Evolutionary conservation across 2,888 invertebrate species (phyloP).

Genomic region (Spisula subtruncata): DNA sequence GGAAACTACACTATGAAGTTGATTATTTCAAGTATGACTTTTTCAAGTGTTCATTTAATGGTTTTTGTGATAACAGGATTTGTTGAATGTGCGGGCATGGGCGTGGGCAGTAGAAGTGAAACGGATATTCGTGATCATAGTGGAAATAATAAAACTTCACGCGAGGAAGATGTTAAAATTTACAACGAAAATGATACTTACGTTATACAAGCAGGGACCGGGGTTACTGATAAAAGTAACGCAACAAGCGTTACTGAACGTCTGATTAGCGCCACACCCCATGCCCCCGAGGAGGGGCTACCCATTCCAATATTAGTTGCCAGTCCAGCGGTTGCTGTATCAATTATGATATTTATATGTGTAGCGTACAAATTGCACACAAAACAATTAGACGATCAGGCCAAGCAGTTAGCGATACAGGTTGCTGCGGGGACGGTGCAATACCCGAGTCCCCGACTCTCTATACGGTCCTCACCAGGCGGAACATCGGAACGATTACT

Average conservation of each 20-base stretch:
- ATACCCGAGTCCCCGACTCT: constrained; percentile 47
- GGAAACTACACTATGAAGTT: not conserved
- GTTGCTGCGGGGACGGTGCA: constrained; percentile 74
- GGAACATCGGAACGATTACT: constrained; percentile 16
- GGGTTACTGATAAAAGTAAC: not conserved
- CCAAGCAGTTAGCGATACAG: constrained; percentile 79
- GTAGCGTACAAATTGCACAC: constrained; percentile 82
- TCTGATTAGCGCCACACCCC: not conserved
- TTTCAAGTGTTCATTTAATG: not conserved
- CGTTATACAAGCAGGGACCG: not conserved
- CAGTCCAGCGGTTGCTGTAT: constrained; percentile 81
- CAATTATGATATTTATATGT: constrained; percentile 82
- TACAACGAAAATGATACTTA: not conserved
- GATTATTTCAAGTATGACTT: not conserved
- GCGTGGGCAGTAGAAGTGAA: not conserved
- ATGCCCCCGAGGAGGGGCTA: constrained; percentile 35
- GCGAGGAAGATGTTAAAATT: not conserved
- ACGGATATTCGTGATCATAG: not conserved
- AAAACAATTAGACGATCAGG: constrained; percentile 80
- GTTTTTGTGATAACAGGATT: not conserved
- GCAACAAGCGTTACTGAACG: not conserved
- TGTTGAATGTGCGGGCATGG: not conserved
- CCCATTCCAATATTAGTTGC: constrained; percentile 82
- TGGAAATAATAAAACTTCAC: not conserved
- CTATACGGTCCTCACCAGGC: constrained; percentile 40